phyloP scores from a whole-genome alignment of 2,113 vertebrate genomes.

The Dunckerocampus dactyliophorus region DNA sequence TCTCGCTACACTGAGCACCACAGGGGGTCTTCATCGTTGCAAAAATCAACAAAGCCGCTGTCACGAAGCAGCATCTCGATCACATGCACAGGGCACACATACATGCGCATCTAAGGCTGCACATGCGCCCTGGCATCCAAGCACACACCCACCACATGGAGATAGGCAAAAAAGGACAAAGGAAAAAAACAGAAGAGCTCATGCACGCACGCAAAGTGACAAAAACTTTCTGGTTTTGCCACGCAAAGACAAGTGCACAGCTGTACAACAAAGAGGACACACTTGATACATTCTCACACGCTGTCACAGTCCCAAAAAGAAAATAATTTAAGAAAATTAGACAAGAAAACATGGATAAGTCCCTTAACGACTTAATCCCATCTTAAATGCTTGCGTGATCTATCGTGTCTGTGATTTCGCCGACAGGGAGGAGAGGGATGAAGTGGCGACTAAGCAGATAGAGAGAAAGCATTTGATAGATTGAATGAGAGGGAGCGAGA shows the following conservation, averaged over 20 bases:
- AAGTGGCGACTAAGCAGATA: conserved; percentile 36
- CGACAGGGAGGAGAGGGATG: conserved; percentile 23
- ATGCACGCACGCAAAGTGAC: conserved; percentile 18
- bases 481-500: conserved; percentile 20
- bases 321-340: conserved; percentile 51
- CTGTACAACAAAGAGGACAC: conserved; percentile 28
- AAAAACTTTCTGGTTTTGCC: conserved; percentile 30
- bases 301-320: conserved; percentile 16
- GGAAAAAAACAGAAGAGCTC: conserved; percentile 4
- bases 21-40: conserved; percentile 64
- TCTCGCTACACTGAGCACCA: conserved; percentile 69
- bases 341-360: conserved; percentile 47
- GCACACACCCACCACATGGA: conserved; percentile 8
- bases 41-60: conserved; percentile 69
- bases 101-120: background rate
- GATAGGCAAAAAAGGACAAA: conserved; percentile 1
- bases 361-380: conserved; percentile 61
- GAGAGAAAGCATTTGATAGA: conserved; percentile 38
- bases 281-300: conserved; percentile 17
- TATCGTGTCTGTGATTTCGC: conserved; percentile 47
- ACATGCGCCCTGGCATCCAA: conserved; percentile 6
- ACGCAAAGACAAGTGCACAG: conserved; percentile 41
- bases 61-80: conserved; percentile 62
- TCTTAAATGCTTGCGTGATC: conserved; percentile 66
- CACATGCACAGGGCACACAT: conserved; percentile 22